Evolutionary conservation across 1,140 invertebrate species (phyloP), one percentile per base, ranked within the genome.

Genomic region (Tribolium castaneum): DNA sequence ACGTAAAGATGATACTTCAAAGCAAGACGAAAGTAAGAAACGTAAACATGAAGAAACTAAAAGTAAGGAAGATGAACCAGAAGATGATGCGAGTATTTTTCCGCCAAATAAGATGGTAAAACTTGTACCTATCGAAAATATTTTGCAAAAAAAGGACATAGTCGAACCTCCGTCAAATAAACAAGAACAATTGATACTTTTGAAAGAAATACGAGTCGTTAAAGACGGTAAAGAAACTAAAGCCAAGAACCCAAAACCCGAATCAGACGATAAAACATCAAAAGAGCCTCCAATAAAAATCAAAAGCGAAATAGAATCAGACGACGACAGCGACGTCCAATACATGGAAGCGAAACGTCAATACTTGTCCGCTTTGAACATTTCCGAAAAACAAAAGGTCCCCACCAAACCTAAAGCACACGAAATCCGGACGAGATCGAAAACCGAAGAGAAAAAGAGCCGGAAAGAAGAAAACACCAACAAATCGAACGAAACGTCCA

Each of bases 221-320:
- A 52, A 75, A 75, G 59, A 75, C 14, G 73, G 54, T 4, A 66
- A 52, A 70, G 45, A 45, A 19, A 19, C 16, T 22, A 49, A 62
- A 56, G 59, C 16, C 16, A 19, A 19, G 16, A 19, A 19, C 5
- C 66, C 70, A 13, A 78, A 76, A 52, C 14, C 35, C 59, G 51
- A 70, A 52, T 1, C 34, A 9, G 39, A 51, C 3, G 16, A 75
- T 13, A 35, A 52, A 10, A 5, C 51, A 56, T 7, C 22, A 4
- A 78, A 52, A 50, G 51, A 39, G 22, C 9, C 39, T 13, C 54
- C 74, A n/a, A 13, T 70, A 25, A 76, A 62, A 54, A 87, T 87
- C 13, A 88, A 88, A 82, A 87, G 80, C 22, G 87, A 88, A 78
- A 82, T 85, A 6, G 80, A 81, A 19, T 80, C 80, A 19, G 85